These are phyloP conservation scores for Fissipunctia ypsillon DNA, from an alignment of 2,888 invertebrate species.

Conservation along the genomic window DNA sequence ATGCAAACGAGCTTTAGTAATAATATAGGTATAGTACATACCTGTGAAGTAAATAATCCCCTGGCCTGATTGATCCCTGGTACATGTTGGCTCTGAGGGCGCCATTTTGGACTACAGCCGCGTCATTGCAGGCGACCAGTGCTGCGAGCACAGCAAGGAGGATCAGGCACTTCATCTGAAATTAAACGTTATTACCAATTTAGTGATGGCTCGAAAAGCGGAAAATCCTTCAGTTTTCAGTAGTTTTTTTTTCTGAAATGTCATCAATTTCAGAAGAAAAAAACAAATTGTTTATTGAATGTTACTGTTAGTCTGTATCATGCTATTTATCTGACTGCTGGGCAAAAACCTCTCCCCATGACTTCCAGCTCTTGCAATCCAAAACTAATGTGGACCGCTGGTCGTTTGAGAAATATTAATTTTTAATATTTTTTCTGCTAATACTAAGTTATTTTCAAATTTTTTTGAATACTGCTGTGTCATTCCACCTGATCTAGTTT, in stretches of 20 bases:
- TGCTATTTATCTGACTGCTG: background rate
- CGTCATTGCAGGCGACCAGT: conserved; percentile 19
- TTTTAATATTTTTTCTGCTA: too few relatives aligned
- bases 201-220: background rate
- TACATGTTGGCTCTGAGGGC: conserved; percentile 31
- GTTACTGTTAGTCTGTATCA: too few relatives aligned
- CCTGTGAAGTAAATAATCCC: conserved; percentile 51
- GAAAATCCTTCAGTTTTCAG: background rate
- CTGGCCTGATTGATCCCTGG: conserved; percentile 18
- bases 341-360: background rate
- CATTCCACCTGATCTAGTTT: background rate
- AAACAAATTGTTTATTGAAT: too few relatives aligned
- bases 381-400: background rate
- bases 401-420: too few relatives aligned
- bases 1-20: too few relatives aligned
- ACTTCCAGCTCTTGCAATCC: background rate
- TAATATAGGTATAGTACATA: conserved; percentile 1
- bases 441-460: background rate
- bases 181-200: background rate
- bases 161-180: conserved; percentile 41
- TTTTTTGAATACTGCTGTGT: background rate
- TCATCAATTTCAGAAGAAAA: too few relatives aligned
- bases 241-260: background rate
- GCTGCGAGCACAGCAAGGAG: conserved; percentile 29
- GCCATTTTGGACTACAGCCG: conserved; percentile 17